A percentile compares a stretch with the other conserved stretches of the same genome.
These are phyloP conservation scores for Kryptopterus vitreolus DNA, from an alignment of 2,797 vertebrate genomes.

Conservation along the genomic window DNA sequence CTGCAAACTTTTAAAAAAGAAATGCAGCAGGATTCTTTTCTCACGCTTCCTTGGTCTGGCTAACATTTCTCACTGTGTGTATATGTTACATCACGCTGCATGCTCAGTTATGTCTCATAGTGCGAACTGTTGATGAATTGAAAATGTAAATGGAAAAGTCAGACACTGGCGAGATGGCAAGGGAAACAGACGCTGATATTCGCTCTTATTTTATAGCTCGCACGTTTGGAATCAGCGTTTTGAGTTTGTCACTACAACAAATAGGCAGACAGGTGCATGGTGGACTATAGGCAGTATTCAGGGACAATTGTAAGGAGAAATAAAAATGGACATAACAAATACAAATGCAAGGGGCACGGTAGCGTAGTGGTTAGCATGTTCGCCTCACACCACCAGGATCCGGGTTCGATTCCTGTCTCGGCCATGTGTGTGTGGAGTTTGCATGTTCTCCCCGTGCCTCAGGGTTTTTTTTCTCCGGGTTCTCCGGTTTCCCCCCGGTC, in stretches of 20 bases:
- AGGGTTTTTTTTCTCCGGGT: too few species aligned
- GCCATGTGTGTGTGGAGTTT: too few species aligned
- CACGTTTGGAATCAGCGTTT: not conserved
- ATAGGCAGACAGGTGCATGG: not conserved
- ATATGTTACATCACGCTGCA: constrained; percentile 37
- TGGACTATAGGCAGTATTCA: not conserved
- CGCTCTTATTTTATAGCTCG: not conserved
- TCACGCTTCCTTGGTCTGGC: constrained; percentile 14
- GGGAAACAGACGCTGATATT: not conserved
- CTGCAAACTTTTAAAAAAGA: constrained; percentile 60
- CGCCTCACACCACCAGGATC: too few species aligned
- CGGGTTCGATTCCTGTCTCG: too few species aligned
- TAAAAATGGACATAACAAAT: not conserved
- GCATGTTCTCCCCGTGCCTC: too few species aligned
- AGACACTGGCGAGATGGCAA: not conserved
- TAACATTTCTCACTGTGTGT: constrained; percentile 23
- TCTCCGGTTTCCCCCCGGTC: too few species aligned
- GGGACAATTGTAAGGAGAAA: not conserved
- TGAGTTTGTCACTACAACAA: not conserved
- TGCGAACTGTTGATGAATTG: constrained; percentile 13
- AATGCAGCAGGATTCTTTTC: constrained; percentile 48
- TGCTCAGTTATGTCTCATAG: constrained; percentile 15
- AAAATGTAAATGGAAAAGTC: constrained; percentile 4
- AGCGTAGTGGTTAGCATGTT: too few species aligned
- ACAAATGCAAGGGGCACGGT: too few species aligned